phyloP scores from a whole-genome alignment of 2,888 invertebrate genomes.

The Cheilosia soror region DNA sequence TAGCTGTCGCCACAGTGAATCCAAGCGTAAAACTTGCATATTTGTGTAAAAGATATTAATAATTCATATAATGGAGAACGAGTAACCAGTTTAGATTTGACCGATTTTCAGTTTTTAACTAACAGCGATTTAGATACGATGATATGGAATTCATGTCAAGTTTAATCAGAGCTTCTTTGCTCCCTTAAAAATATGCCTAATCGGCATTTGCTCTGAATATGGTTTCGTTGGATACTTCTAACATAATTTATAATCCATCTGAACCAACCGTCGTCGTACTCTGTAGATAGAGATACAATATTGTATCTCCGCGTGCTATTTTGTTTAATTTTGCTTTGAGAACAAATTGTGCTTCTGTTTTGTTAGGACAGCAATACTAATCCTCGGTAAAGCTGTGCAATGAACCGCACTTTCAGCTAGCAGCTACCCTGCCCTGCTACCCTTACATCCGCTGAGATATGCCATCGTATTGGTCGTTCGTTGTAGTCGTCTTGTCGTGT shows the following conservation, averaged over 20 bases:
- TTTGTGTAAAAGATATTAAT: neutral
- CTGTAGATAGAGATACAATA: no score
- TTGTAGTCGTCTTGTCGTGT: neutral
- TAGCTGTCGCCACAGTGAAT: neutral
- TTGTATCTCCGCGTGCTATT: neutral
- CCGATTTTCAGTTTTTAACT: no score
- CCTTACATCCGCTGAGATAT: no score
- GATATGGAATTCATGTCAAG: no score
- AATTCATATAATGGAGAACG: no score
- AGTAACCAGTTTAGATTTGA: no score
- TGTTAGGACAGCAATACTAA: neutral
- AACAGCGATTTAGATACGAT: no score
- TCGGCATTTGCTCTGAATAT: no score
- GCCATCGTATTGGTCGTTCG: neutral
- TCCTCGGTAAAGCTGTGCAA: neutral
- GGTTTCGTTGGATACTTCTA: no score
- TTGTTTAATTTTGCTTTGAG: slow-evolving; percentile 5
- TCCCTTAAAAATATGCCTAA: no score
- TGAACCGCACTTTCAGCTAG: neutral
- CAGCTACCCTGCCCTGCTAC: neutral
- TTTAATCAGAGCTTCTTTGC: no score
- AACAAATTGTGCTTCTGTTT: slow-evolving; percentile 15
- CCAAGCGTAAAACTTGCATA: neutral
- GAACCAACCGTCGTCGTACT: neutral
- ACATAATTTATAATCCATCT: slow-evolving; percentile 4